These are phyloP conservation scores for Verasper variegatus DNA, from an alignment of 2,113 vertebrate species.

Conservation along the genomic window DNA sequence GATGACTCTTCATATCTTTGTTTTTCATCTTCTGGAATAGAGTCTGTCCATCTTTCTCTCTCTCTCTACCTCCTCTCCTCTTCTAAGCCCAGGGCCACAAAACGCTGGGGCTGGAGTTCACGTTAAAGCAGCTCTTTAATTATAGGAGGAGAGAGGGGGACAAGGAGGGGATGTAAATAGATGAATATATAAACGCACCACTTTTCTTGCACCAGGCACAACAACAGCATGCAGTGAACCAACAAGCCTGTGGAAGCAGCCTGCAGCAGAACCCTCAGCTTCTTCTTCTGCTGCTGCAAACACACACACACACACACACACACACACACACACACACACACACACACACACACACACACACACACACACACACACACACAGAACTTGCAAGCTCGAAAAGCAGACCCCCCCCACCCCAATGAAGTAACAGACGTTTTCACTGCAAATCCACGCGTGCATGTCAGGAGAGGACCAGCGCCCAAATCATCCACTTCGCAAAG, in stretches of 20 bases:
- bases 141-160: neutral
- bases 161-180: too few species aligned
- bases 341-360: too few species aligned
- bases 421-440: too few species aligned
- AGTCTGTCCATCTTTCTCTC: neutral
- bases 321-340: too few species aligned
- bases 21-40: neutral
- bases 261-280: neutral
- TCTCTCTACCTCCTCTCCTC: too few species aligned
- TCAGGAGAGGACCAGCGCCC: neutral
- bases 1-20: neutral
- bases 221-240: neutral
- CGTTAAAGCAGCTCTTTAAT: conserved; percentile 60
- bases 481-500: neutral
- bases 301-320: neutral
- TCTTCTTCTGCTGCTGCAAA: neutral
- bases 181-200: conserved; percentile 26
- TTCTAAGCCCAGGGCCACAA: conserved; percentile 29
- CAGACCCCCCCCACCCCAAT: too few species aligned
- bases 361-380: too few species aligned
- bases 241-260: neutral
- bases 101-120: conserved; percentile 35
- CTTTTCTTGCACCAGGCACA: conserved; percentile 6
- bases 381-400: conserved; percentile 23
- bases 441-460: too few species aligned